Evolutionary conservation across 2,113 vertebrate species (phyloP), one percentile per base, ranked within the genome.

Genomic region (Onychorhynchus coronatus): DNA sequence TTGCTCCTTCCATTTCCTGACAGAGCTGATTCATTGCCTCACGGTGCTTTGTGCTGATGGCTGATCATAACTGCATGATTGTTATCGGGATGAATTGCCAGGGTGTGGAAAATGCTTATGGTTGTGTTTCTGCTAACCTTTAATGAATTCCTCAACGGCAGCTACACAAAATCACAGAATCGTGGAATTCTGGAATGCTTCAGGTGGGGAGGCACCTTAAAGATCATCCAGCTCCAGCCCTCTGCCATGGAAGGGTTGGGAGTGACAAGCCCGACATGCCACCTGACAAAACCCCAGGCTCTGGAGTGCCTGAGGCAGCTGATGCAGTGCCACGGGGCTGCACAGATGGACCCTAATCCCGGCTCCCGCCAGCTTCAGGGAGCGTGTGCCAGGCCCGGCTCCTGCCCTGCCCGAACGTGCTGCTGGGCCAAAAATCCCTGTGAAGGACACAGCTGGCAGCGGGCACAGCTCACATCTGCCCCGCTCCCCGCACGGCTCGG

Each of bases 311-410:
- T 5, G 2, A 76, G 41, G 65, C 41, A 14, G 52, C 37, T 58
- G 31, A 84, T 62, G 56, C 85, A 7, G 55, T 1, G 0, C 33
- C 0, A 3, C 0, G 0, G 42, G n/a, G 52, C 55, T 7, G 68
- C 93, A 76, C 96, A 91, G 93, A 94, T 81, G 91, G 95, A 14
- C 27, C 42, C 53, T 95, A 84, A 95, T 95, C 91, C 92, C 2
- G 0, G 71, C 71, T 90, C 31, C 76, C 5, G 0, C 6, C 90
- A 7, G 96, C 86, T 73, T 18, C 74, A 37, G 89, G 88, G 9
- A 91, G 55, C 3, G 4, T 13, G 89, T 61, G 79, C 65, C 17
- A 4, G 37, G 31, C 41, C 44, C 2, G 1, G 68, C 0, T 2
- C 47, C 71, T 8, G 47, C 46, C 75, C 79, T 4, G 7, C 35